Conservation (phyloP, 2,113 vertebrate species). For the Chaenocephalus aceratus region DNA sequence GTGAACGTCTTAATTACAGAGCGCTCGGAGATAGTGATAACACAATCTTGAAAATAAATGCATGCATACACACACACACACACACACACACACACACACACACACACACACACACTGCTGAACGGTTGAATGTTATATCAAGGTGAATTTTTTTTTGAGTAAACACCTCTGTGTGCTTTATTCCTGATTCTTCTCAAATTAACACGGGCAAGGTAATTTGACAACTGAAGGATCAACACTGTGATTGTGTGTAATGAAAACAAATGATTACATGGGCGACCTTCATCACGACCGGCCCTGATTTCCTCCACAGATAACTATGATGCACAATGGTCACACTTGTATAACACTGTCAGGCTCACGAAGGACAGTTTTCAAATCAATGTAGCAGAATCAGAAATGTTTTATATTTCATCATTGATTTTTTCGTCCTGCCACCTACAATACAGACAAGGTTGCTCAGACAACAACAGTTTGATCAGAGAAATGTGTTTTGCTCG, state of each 20-base stretch:
- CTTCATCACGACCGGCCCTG: neutral
- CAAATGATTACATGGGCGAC: neutral
- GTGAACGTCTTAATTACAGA: conserved; percentile 67
- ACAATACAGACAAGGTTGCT: neutral
- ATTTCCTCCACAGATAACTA: neutral
- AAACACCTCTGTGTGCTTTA: conserved; percentile 23
- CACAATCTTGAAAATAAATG: neutral
- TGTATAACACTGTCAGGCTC: too few species aligned
- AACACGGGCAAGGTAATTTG: conserved; percentile 23
- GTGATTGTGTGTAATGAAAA: conserved; percentile 1
- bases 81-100: too few species aligned
- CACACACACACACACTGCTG: neutral
- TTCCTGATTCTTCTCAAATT: conserved; percentile 10
- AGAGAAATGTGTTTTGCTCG: neutral
- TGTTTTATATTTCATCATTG: neutral
- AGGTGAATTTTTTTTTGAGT: conserved; percentile 45
- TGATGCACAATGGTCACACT: neutral
- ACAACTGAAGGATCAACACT: neutral
- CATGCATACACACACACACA: conserved; percentile 15
- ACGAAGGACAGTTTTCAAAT: neutral
- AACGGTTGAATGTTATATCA: conserved; percentile 54
- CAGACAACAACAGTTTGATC: neutral
- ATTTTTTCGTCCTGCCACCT: neutral
- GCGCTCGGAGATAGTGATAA: conserved; percentile 62
- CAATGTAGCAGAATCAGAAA: neutral